These are phyloP conservation scores for Cassiopea xamachana DNA, from an alignment of 30 jellyfish, hydroid and myxozoan genomes.

Conservation along the genomic window DNA sequence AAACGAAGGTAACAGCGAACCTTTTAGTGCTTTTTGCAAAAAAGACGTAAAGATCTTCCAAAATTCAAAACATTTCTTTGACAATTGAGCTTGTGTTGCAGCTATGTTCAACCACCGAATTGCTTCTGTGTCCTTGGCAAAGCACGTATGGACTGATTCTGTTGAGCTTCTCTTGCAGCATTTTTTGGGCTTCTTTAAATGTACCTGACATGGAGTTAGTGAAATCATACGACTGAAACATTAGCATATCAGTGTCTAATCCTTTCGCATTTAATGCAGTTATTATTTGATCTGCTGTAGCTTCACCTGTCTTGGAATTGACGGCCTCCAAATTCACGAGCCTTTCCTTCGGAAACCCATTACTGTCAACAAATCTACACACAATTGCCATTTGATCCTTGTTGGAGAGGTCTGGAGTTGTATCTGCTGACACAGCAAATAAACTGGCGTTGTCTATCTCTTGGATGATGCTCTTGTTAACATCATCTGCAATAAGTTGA, in stretches of 20 bases:
- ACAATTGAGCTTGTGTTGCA: conserved; percentile 55
- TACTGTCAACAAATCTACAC: too few relatives aligned
- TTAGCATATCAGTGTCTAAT: too few relatives aligned
- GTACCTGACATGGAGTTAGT: conserved; percentile 62
- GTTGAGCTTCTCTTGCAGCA: conserved; percentile 42
- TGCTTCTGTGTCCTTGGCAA: conserved; percentile 54
- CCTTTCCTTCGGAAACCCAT: too few relatives aligned
- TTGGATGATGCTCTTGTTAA: conserved; percentile 19
- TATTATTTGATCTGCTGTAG: too few relatives aligned
- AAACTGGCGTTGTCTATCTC: conserved; percentile 37
- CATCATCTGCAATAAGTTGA: conserved; percentile 50
- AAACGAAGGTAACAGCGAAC: background rate
- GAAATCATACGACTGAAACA: too few relatives aligned
- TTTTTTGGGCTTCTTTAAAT: conserved; percentile 38
- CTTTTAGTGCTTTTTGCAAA: conserved; percentile 62
- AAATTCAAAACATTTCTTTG: conserved; percentile 28
- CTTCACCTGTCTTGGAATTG: too few relatives aligned
- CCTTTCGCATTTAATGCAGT: too few relatives aligned
- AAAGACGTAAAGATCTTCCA: conserved; percentile 46
- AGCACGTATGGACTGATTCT: conserved; percentile 29
- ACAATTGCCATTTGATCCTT: conserved; percentile 15
- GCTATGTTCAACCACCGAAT: conserved; percentile 55
- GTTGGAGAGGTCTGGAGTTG: conserved; percentile 48
- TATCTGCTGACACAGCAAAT: conserved; percentile 70
- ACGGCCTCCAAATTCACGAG: too few relatives aligned